Base-by-base conservation (phyloP, 2,797 vertebrate species). In the Nothura maculosa region DNA sequence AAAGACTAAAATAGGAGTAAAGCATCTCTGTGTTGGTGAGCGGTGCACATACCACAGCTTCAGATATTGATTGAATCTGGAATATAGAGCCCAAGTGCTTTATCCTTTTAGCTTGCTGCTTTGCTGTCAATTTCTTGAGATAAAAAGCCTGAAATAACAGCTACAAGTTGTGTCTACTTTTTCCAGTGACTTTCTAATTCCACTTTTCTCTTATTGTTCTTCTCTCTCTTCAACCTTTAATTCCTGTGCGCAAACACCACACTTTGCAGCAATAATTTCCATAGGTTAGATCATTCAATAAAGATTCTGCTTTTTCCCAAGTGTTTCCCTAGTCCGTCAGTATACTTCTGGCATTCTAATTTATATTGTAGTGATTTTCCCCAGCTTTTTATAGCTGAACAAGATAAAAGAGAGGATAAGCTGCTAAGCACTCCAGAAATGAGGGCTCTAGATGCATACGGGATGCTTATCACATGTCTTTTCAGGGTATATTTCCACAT, bases 71-170 rank as follows among this genome's bases (percentile, higher is more conserved):
- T 13, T 50, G 22, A 16, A 73, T 81, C 14, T 19, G 8, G 12
- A 3, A 40, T 42, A 55, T n/a, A 6, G 70, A 91, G 36, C n/a
- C 60, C 47, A 85, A 64, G 32, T 42, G 17, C 34, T 62, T 81
- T 43, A 30, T 34, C 45, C 18, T 92, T 90, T 84, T 68, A 66
- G 18, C 9, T 48, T 24, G 6, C 25, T 78, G 27, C 40, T 85
- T 77, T 58, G 28, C n/a, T 77, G 34, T 74, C 80, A 52, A 25
- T 30, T 60, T 87, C 40, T 67, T 81, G 36, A 84, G 62, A 72
- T 32, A 62, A 42, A 87, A 94, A 66, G 4, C 0, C 0, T 78
- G 62, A 88, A 69, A 50, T 45, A 72, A 42, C 12, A 22, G 36
- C 30, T 73, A n/a, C n/a, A 62, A 89, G 17, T 7, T 74, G 3